Conservation (phyloP, 2,113 vertebrate species). For the Podilymbus podiceps region DNA sequence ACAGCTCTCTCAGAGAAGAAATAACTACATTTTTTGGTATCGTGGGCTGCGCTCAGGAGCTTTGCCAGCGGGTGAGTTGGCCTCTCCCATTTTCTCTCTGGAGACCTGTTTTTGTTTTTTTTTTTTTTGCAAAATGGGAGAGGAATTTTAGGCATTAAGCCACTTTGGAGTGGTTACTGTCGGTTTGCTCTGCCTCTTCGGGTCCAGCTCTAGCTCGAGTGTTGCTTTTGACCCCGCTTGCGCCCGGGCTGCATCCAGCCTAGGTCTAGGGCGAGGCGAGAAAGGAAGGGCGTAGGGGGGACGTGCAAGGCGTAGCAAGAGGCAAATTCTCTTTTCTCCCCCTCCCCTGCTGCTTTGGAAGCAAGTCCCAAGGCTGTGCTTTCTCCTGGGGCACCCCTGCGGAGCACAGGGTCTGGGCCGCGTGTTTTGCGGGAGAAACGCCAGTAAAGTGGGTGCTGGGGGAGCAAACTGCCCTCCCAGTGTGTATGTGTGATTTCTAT, state of each 20-base stretch:
- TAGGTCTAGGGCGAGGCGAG: background rate
- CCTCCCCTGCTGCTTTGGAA: background rate
- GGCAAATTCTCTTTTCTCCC: background rate
- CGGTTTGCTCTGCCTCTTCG: background rate
- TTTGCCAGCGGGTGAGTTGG: background rate
- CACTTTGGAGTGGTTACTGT: background rate
- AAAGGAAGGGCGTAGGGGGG: background rate
- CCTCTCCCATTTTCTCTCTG: accelerated
- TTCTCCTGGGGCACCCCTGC: background rate
- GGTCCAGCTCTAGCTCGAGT: background rate
- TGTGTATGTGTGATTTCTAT: accelerated
- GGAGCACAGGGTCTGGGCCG: too few relatives aligned
- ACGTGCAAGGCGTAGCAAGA: accelerated
- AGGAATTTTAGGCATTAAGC: background rate
- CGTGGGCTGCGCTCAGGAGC: accelerated
- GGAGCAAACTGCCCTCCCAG: background rate
- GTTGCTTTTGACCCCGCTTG: background rate
- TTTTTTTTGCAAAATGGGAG: background rate
- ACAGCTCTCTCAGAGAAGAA: background rate
- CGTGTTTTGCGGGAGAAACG: background rate
- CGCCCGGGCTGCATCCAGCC: accelerated
- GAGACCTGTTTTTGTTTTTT: too few relatives aligned
- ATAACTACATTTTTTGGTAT: background rate
- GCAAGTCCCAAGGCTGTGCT: accelerated
- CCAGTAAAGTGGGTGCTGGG: background rate